phyloP scores from a whole-genome alignment of 2,888 invertebrate genomes.

The Griposia aprilina region DNA sequence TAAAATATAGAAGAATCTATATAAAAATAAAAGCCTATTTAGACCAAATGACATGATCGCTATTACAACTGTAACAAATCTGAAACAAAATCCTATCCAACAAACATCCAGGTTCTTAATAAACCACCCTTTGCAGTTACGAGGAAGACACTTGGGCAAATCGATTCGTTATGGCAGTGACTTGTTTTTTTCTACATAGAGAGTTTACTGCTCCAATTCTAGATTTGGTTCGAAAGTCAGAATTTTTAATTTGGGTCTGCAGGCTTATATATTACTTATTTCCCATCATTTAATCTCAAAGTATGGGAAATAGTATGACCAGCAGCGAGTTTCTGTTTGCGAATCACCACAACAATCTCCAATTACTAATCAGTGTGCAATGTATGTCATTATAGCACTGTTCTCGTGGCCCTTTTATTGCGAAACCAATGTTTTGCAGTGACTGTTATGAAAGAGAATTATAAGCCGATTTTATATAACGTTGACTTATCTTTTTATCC shows the following conservation, averaged over 20 bases:
- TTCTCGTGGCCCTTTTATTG: too few species aligned
- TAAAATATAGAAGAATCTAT: too few species aligned
- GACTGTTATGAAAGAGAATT: not conserved
- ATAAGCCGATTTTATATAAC: slow-evolving; percentile 24
- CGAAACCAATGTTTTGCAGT: not conserved
- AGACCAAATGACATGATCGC: too few species aligned
- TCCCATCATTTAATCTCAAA: too few species aligned
- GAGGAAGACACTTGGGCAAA: not conserved
- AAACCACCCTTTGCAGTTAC: not conserved
- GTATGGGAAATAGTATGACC: not conserved
- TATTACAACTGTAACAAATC: too few species aligned
- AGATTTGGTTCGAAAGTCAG: too few species aligned
- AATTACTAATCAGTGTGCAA: slow-evolving; percentile 10
- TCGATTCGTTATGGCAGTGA: not conserved
- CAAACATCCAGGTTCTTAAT: not conserved
- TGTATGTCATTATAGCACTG: slow-evolving; percentile 8
- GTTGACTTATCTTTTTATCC: slow-evolving; percentile 36
- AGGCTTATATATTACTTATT: too few species aligned
- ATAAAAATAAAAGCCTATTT: too few species aligned
- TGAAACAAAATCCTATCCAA: too few species aligned
- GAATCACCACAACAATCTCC: not conserved
- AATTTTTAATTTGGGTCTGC: not conserved
- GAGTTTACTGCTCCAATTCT: not conserved
- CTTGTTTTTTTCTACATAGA: not conserved
- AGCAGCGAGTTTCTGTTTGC: not conserved